A percentile compares a stretch with the other conserved stretches of the same genome.
Evolutionary conservation across 1,140 invertebrate species (phyloP).

Genomic region (Micrasema longulum): DNA sequence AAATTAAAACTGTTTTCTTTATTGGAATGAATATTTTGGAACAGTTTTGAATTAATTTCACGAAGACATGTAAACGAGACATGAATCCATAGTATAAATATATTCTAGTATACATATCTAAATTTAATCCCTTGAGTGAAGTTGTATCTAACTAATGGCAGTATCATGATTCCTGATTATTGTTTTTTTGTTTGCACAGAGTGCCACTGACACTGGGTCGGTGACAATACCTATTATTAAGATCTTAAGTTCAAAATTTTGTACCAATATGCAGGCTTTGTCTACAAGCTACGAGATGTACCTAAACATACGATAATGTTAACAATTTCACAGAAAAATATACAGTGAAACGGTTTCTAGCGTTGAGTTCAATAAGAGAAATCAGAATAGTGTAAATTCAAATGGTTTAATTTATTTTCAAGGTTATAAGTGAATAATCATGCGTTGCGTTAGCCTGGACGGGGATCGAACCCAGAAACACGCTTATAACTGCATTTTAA

Average conservation of each 20-base stretch:
- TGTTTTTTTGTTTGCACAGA: constrained; percentile 14
- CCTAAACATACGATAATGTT: no score
- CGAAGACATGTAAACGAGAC: constrained; percentile 3
- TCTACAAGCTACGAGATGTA: constrained; percentile 17
- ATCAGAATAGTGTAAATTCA: no score
- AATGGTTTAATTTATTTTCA: no score
- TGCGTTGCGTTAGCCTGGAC: no score
- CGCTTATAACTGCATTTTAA: no score
- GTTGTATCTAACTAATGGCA: constrained; percentile 19
- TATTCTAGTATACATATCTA: constrained; percentile 1
- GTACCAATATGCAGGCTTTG: constrained; percentile 31
- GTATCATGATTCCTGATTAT: constrained; percentile 16
- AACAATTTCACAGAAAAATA: no score
- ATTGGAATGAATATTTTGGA: no score
- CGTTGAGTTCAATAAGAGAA: no score
- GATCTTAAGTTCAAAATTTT: constrained; percentile 33
- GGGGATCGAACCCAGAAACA: no score
- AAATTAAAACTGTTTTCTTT: neutral
- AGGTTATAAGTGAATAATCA: no score
- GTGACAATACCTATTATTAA: constrained; percentile 21
- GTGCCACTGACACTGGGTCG: constrained; percentile 4
- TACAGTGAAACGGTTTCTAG: no score
- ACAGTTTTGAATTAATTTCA: neutral
- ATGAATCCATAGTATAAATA: constrained; percentile 5
- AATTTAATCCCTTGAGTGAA: neutral